phyloP scores from a whole-genome alignment of 2,113 vertebrate species.

The Indicator maculatus region DNA sequence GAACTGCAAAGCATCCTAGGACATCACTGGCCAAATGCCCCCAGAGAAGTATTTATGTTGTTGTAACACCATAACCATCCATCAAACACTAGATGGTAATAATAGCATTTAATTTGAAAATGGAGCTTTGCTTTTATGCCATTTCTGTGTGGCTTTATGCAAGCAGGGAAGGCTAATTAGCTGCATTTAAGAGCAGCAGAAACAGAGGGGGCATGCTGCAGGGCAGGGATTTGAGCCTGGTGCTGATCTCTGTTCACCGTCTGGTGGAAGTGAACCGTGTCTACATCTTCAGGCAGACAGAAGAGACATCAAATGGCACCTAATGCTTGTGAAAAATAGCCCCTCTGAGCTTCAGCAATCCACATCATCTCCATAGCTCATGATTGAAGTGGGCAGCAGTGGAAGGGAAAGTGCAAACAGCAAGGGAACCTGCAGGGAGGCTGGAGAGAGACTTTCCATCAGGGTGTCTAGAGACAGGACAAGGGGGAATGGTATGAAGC shows the following conservation, averaged over 20 bases:
- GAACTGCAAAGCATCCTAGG: not conserved
- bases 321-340: not conserved
- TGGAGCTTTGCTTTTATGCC: slow-evolving; percentile 3
- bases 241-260: not conserved
- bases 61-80: not conserved
- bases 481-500: no score
- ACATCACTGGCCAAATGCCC: not conserved
- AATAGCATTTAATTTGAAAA: not conserved
- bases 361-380: not conserved
- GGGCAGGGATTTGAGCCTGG: not conserved
- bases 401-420: not conserved
- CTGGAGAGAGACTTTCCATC: no score
- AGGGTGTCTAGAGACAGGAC: no score
- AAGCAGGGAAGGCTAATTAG: not conserved
- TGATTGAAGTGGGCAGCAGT: not conserved
- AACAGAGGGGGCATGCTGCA: not conserved
- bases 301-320: not conserved
- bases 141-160: not conserved
- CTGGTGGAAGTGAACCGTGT: not conserved
- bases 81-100: not conserved
- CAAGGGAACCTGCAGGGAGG: no score
- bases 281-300: not conserved
- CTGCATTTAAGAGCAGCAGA: not conserved
- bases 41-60: not conserved
- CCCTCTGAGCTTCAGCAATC: not conserved